A percentile compares a stretch with the other conserved stretches of the same genome.
Evolutionary conservation across 1,140 invertebrate species (phyloP).

Genomic region (Orius laevigatus): DNA sequence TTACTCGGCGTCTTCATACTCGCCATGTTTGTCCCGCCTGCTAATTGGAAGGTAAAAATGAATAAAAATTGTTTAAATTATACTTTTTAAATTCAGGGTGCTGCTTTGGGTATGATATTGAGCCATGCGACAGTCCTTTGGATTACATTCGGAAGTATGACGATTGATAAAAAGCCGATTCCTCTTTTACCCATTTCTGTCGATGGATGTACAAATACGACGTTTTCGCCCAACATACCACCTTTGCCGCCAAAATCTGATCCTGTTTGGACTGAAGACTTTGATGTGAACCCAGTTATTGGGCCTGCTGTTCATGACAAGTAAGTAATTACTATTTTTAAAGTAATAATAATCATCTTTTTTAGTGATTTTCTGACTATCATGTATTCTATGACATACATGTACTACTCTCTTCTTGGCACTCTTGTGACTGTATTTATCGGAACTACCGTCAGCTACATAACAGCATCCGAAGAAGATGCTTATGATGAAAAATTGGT

Average conservation of each 20-base stretch:
- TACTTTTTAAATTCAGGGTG: conserved; percentile 31
- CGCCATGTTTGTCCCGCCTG: conserved; percentile 52
- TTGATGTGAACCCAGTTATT: conserved; percentile 16
- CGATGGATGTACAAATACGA: conserved; percentile 43
- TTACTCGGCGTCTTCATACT: conserved; percentile 50
- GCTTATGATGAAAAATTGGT: conserved; percentile 47
- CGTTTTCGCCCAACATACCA: conserved; percentile 37
- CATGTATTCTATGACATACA: conserved; percentile 51
- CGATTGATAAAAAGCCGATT: conserved; percentile 28
- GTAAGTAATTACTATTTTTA: conserved; percentile 9
- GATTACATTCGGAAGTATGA: conserved; percentile 44
- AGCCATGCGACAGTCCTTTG: conserved; percentile 45
- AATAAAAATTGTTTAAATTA: conserved; percentile 3
- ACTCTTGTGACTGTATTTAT: conserved; percentile 44
- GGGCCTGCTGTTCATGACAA: conserved; percentile 14
- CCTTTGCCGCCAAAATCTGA: conserved; percentile 14
- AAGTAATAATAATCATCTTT: conserved; percentile 14
- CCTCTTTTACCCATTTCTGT: conserved; percentile 37
- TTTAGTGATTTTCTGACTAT: conserved; percentile 36
- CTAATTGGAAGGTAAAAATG: conserved; percentile 45
- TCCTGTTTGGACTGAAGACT: conserved; percentile 16
- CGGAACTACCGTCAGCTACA: conserved; percentile 43
- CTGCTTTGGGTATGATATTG: conserved; percentile 44
- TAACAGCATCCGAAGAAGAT: conserved; percentile 43
- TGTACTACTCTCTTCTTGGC: conserved; percentile 57